Percentiles rank a stretch among this genome's conserved stretches.
phyloP scores from a whole-genome alignment of 2,113 vertebrate species.

The Chaenogobius annularis region DNA sequence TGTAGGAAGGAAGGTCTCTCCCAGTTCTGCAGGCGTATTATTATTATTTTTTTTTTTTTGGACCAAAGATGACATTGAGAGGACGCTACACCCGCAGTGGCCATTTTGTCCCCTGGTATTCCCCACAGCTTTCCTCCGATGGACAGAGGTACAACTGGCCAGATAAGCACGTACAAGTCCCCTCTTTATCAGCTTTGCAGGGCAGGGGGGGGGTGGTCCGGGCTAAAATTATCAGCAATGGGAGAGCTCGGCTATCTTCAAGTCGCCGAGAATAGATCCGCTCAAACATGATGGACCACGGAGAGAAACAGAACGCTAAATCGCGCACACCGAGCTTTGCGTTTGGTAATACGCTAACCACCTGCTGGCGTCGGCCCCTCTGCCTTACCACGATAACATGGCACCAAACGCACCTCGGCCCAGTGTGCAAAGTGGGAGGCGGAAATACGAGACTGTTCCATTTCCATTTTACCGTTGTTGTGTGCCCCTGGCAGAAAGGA shows the following conservation, averaged over 20 bases:
- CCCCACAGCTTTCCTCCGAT: slow-evolving; percentile 47
- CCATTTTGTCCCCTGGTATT: slow-evolving; percentile 43
- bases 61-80: slow-evolving; percentile 51
- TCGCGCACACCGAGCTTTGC: slow-evolving; percentile 54
- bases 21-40: neutral
- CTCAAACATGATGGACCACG: slow-evolving; percentile 33
- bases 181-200: slow-evolving; percentile 67
- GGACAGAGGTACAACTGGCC: slow-evolving; percentile 43
- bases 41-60: neutral
- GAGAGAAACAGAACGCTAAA: slow-evolving; percentile 23
- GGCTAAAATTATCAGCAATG: slow-evolving; percentile 58
- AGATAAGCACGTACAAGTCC: slow-evolving; percentile 62
- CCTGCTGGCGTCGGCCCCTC: slow-evolving; percentile 61
- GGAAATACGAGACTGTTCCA: slow-evolving; percentile 59
- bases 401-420: slow-evolving; percentile 23
- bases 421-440: slow-evolving; percentile 53
- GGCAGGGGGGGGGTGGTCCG: slow-evolving; percentile 33
- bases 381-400: slow-evolving; percentile 61
- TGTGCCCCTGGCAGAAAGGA: slow-evolving; percentile 19
- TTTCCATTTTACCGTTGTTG: slow-evolving; percentile 61
- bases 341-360: slow-evolving; percentile 63
- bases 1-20: slow-evolving; percentile 24
- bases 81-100: slow-evolving; percentile 36
- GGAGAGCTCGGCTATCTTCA: slow-evolving; percentile 58
- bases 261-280: slow-evolving; percentile 51